Evolutionary conservation across 2,113 vertebrate genomes (phyloP).

Genomic region (Halichoerus grypus): DNA sequence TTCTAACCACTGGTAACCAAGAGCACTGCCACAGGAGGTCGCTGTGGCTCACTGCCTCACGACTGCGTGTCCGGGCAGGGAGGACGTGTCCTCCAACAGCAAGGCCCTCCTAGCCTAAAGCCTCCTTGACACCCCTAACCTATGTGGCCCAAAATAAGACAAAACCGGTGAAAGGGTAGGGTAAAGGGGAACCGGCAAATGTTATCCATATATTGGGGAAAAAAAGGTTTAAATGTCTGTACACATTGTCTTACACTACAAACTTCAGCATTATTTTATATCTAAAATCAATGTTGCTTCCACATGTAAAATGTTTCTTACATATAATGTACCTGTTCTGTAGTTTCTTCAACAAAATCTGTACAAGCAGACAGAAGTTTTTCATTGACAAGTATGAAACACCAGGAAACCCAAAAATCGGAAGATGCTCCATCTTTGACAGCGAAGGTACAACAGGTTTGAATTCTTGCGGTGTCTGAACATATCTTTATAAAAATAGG

Average conservation of each 20-base stretch:
- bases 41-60: accelerated
- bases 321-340: slow-evolving; percentile 49
- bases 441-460: slow-evolving; percentile 80
- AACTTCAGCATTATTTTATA: background rate
- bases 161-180: accelerated
- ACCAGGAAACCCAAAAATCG: slow-evolving; percentile 74
- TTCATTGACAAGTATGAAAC: slow-evolving; percentile 47
- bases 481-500: background rate
- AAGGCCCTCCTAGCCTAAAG: accelerated
- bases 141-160: background rate
- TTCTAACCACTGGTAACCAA: accelerated
- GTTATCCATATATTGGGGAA: background rate
- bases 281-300: background rate
- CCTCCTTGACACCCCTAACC: background rate
- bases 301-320: slow-evolving; percentile 36
- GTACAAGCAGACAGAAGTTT: slow-evolving; percentile 84
- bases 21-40: accelerated
- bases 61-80: background rate
- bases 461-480: background rate
- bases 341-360: slow-evolving; percentile 83
- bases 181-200: background rate
- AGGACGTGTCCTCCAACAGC: background rate
- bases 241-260: background rate
- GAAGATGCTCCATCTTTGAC: background rate
- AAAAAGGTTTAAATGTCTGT: background rate